Evolutionary conservation across 2,797 vertebrate species (phyloP).

Genomic region (Molossus alvarezi): DNA sequence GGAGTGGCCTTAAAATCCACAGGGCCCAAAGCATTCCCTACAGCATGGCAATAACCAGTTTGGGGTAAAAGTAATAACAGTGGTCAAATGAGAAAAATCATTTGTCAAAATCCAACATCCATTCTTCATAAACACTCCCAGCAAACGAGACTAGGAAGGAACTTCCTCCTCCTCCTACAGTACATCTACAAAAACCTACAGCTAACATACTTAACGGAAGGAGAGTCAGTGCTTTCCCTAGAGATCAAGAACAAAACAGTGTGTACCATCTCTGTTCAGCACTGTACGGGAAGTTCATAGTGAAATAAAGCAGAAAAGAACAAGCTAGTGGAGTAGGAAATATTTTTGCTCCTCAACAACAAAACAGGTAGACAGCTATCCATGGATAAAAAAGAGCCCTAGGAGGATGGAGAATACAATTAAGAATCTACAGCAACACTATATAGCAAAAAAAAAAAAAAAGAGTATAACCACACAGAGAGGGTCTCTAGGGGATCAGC

Average conservation of each 20-base stretch:
- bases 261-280: background rate
- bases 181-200: background rate
- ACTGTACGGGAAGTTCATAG: background rate
- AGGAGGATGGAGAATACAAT: background rate
- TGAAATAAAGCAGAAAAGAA: background rate
- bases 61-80: background rate
- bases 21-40: background rate
- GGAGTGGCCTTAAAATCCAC: background rate
- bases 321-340: background rate
- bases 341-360: no score
- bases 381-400: background rate
- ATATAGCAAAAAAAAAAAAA: background rate
- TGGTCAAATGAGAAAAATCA: background rate
- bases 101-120: background rate
- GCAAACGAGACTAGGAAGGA: background rate
- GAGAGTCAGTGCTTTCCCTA: background rate
- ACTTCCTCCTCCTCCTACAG: background rate
- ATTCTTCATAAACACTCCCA: constrained; percentile 12
- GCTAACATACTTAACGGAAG: background rate
- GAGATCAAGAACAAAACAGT: background rate
- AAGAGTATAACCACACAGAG: background rate
- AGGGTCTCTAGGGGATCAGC: background rate
- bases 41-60: background rate
- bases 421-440: background rate
- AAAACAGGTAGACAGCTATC: background rate